Base-by-base conservation (phyloP, 2,888 invertebrate species). In the Junonia oenone region DNA sequence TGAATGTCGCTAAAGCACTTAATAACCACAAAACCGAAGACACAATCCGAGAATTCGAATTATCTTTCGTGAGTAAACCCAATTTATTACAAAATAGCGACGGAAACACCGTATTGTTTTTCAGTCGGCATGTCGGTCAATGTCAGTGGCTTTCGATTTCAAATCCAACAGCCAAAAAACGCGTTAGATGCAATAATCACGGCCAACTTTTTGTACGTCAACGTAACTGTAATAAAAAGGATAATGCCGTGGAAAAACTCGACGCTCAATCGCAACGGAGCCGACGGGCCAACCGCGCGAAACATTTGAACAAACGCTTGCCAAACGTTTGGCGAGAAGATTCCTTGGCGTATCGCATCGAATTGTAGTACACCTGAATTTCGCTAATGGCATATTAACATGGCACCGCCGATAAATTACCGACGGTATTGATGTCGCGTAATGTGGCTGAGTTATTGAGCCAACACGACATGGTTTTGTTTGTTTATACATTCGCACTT, bases 61-160 rank as follows among this genome's bases (percentile, higher is more conserved):
- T 51, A 51, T 57, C 54, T 60, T 43, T 51, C 54, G 51, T 55
- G 59, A 59, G 59, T 56, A 54, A 57, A 54, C 48, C 48, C 51
- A 58, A 61, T 66, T 60, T 55, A 61, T 64, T 63, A 63, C 65
- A 63, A 63, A 62, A 66, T 61, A 59, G 62, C 61, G 66, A 62
- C 67, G 63, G 65, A 63, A 63, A 64, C 67, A 68, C 67, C 62
- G 74, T 73, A 83, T 83, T 81, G 81, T 84, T 81, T 83, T 83
- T 81, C 79, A 75, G 74, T 63, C 61, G 55, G 71, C 76, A 81
- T 77, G 78, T 83, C 81, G 84, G 85, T 87, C 87, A 85, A 84
- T 83, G 87, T 77, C 85, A 76, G 69, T 63, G 45, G 80, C 76
- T 84, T 81, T 83, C 81, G 75, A 78, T 83, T 84, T 77, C 68